Base-by-base conservation (phyloP, 2,113 vertebrate genomes). In the Eretmochelys imbricata region DNA sequence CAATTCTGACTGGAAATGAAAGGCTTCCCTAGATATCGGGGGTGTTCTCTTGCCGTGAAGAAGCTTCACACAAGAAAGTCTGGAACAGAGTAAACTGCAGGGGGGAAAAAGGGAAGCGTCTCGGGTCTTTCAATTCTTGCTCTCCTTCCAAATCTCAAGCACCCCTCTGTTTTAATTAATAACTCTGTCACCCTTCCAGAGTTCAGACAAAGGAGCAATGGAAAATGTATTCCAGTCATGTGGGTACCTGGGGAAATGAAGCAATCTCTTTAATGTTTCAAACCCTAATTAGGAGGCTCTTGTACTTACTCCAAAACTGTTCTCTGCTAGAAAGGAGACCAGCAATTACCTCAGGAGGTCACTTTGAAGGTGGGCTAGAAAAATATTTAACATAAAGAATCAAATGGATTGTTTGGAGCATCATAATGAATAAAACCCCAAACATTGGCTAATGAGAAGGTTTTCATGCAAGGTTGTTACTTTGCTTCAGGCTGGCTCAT, bases 91-190 rank as follows among this genome's bases (percentile, higher is more conserved):
- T 59, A 95, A 94, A 93, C 80, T 85, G 65, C 86, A 93, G 95
- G 42, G 59, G 82, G 96, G 86, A 62, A 62, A 94, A 88, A 91
- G 42, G 83, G 93, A 94, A 95, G 94, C 76, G 0, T 0, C 75
- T 90, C 17, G 53, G 19, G 53, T 31, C 84, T 91, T 0, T 2
- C 5, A 1, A 93, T 94, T 97, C 89, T 96, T 62, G 42, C 90
- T 96, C 81, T 89, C 62, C 90, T 95, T 96, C 89, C 85, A 93
- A 96, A 90, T 20, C 72, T 55, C 78, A n/a, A 82, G 57, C 84
- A 84, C 5, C 72, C 53, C 42, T 88, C 22, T 38, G 49, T 92
- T 97, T 90, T 95, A 95, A 95, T 97, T 93, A 97, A 95, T 94
- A 96, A 94, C 86, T 80, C 89, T 93, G 89, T 83, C 93, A 49